These are phyloP conservation scores for Ceratosolen solmsi DNA, from an alignment of 1,140 invertebrate genomes.

Conservation along the genomic window DNA sequence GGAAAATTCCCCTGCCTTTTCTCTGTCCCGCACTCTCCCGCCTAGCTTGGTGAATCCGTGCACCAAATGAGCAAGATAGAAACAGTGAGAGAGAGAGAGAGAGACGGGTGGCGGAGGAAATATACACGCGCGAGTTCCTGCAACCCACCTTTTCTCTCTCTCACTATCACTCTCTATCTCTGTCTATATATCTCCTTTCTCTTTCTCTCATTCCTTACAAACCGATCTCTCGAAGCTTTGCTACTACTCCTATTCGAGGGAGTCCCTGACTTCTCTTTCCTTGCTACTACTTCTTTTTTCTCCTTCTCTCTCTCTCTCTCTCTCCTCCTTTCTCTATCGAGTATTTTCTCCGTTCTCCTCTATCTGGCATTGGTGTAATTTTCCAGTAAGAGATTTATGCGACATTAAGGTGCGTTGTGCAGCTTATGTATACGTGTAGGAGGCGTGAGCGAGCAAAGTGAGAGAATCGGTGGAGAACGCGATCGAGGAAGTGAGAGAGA, in stretches of 20 bases:
- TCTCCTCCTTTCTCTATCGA: not conserved
- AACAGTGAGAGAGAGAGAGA: slow-evolving; percentile 45
- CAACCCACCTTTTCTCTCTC: slow-evolving; percentile 34
- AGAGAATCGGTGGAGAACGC: slow-evolving; percentile 38
- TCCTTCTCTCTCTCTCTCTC: not conserved
- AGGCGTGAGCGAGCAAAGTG: slow-evolving; percentile 39
- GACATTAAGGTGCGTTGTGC: slow-evolving; percentile 73
- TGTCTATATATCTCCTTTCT: not conserved
- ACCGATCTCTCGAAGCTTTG: slow-evolving; percentile 57
- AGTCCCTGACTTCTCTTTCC: slow-evolving; percentile 48
- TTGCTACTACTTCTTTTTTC: not conserved
- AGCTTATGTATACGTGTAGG: slow-evolving; percentile 59
- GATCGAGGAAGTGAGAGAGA: slow-evolving; percentile 36
- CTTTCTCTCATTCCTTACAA: slow-evolving; percentile 39
- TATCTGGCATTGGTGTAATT: slow-evolving; percentile 73
- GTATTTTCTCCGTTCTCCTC: slow-evolving; percentile 55
- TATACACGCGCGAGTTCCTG: slow-evolving; percentile 61
- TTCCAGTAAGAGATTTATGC: slow-evolving; percentile 74
- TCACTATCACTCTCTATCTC: slow-evolving; percentile 6
- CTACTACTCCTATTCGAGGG: slow-evolving; percentile 53
- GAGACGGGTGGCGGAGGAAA: slow-evolving; percentile 60
- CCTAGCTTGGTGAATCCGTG: slow-evolving; percentile 40
- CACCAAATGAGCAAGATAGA: slow-evolving; percentile 13
- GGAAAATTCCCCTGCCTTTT: slow-evolving; percentile 49
- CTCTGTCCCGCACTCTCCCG: slow-evolving; percentile 46